Base-by-base conservation (phyloP, 2,113 vertebrate genomes). In the Rhabdomys dilectus region DNA sequence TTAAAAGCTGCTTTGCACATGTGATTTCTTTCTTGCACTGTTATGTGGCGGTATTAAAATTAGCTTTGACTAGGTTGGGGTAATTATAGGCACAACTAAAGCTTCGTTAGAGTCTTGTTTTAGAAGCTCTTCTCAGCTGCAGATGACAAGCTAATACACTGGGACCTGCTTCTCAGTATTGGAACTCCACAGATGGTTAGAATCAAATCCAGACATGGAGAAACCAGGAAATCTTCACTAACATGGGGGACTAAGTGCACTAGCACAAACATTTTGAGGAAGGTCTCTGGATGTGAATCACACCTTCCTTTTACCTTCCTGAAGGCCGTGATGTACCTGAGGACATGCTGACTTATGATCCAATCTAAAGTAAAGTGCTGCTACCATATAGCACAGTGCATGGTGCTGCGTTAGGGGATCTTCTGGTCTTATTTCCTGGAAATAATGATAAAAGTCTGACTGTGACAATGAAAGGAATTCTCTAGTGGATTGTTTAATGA, bases 41-140 rank as follows among this genome's bases (percentile, higher is more conserved):
- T 94, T 96, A 92, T 75, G 76, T 60, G 87, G 36, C 89, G 80
- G 75, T 91, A 93, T 97, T 96, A 81, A 97, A 98, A 96, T 93
- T 96, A 96, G 75, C 77, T 76, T 84, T 80, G 85, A 2, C 82
- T 62, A 87, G 77, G 77, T 72, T 84, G 85, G 58, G 62, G 62
- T 97, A 85, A 92, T 96, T 96, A 94, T 51, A 94, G 84, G 29
- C 36, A 94, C 88, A 78, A 80, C 48, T 84, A 89, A 91, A 94
- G 31, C 75, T 87, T 85, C 39, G 66, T 3, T 1, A 26, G 53
- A 86, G 51, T n/a, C 73, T 81, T 85, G 77, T 81, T 93, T 96
- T 48, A 91, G n/a, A 70, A 70, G 66, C 17, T 88, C 96, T 62
- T 53, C 91, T 96, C 21, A 72, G 17, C 36, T 51, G 51, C 62